Conservation (phyloP, 2,888 invertebrate genomes). For the Andrena marginata region DNA sequence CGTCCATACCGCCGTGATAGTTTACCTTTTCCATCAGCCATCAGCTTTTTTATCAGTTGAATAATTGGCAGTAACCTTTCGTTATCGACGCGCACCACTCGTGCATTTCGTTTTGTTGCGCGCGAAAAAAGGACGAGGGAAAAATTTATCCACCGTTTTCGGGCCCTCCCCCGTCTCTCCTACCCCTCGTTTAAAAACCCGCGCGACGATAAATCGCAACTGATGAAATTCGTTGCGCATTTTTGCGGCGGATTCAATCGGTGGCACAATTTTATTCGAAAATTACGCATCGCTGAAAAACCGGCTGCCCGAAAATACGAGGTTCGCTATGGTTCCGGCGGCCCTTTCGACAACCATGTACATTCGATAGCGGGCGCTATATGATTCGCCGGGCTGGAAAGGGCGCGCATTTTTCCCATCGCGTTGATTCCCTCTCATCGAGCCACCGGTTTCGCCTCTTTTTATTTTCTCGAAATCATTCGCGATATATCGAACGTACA, state of each 20-base stretch:
- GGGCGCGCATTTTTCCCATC: conserved; percentile 53
- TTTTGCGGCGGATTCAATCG: conserved; percentile 51
- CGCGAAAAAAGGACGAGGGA: background rate
- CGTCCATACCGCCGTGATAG: no score
- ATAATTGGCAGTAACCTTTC: conserved; percentile 28
- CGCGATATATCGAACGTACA: conserved; percentile 63
- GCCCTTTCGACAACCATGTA: conserved; percentile 41
- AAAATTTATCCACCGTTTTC: conserved; percentile 46
- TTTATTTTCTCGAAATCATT: conserved; percentile 71
- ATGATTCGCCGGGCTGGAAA: conserved; percentile 41
- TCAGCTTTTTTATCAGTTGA: conserved; percentile 11
- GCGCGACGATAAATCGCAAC: conserved; percentile 54
- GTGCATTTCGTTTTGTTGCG: conserved; percentile 3
- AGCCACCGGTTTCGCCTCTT: background rate
- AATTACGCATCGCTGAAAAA: conserved; percentile 63
- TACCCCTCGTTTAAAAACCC: conserved; percentile 45
- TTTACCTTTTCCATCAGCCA: background rate
- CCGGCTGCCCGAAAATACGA: conserved; percentile 50
- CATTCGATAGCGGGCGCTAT: conserved; percentile 24
- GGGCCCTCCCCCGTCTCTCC: conserved; percentile 1
- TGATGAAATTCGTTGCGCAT: conserved; percentile 60
- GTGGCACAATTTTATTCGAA: conserved; percentile 61
- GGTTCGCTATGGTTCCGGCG: conserved; percentile 28
- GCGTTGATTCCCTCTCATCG: conserved; percentile 54
- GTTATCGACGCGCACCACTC: conserved; percentile 32